phyloP scores from a whole-genome alignment of 2,797 vertebrate genomes.

The Pseudocheirus occidentalis region DNA sequence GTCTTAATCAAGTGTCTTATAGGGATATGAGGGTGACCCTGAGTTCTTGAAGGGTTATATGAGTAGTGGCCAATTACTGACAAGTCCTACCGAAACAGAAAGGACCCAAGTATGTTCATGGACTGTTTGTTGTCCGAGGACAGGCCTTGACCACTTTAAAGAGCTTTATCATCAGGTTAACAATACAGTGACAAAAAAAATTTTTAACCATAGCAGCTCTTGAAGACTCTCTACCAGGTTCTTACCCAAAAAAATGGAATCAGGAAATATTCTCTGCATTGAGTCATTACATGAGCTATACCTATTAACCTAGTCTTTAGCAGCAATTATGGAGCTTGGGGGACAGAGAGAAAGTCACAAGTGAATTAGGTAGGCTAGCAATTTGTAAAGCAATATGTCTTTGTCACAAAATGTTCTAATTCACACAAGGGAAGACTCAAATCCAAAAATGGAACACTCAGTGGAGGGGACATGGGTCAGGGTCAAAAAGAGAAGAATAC shows the following conservation, averaged over 20 bases:
- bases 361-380: not conserved
- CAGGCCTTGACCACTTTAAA: not conserved
- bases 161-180: not conserved
- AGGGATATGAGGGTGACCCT: not conserved
- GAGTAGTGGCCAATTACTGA: not conserved
- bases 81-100: not conserved
- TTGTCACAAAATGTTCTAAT: not conserved
- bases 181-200: not conserved
- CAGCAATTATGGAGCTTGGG: not conserved
- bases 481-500: not conserved
- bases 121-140: not conserved
- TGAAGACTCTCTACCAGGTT: not conserved
- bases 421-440: not conserved
- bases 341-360: not conserved
- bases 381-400: not conserved
- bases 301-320: not conserved
- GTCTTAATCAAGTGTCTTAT: not conserved
- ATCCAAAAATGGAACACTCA: not conserved
- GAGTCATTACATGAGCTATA: not conserved
- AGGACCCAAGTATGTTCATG: not conserved
- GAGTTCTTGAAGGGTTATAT: not conserved
- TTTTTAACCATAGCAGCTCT: not conserved
- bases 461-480: not conserved
- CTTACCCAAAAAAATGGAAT: not conserved
- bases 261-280: not conserved